A percentile compares a stretch with the other conserved stretches of the same genome.
These are phyloP conservation scores for Heteromormyrus szaboi DNA, from an alignment of 2,797 vertebrate genomes.

Conservation along the genomic window DNA sequence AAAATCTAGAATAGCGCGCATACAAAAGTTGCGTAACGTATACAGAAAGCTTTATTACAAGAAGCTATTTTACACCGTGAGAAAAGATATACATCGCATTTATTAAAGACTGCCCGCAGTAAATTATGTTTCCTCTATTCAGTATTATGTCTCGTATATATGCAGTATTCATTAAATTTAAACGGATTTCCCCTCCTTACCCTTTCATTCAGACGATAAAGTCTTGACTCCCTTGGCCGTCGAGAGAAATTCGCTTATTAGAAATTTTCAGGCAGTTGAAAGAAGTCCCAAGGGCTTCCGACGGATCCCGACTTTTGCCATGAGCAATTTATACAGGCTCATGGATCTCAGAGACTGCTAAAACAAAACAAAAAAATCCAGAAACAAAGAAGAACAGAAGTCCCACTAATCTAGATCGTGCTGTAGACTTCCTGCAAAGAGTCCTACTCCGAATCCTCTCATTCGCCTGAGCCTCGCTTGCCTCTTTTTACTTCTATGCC, in stretches of 20 bases:
- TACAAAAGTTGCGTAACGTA: neutral
- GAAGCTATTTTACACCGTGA: neutral
- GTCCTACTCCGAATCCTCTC: slow-evolving; percentile 8
- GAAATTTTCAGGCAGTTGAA: neutral
- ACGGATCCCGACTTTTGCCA: neutral
- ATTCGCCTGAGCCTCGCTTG: neutral
- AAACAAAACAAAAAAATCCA: neutral
- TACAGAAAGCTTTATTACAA: neutral
- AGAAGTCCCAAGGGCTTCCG: neutral
- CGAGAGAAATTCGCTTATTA: neutral
- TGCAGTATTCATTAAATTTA: neutral
- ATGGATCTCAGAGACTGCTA: neutral
- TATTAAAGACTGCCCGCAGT: neutral
- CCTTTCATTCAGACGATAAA: slow-evolving; percentile 10
- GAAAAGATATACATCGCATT: neutral
- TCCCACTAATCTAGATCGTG: neutral
- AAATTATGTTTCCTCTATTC: neutral
- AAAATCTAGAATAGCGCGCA: neutral
- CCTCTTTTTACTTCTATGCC: neutral
- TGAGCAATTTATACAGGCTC: neutral
- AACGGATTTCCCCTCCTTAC: neutral
- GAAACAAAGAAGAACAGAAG: neutral
- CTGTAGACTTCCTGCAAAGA: neutral
- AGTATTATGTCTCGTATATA: neutral
- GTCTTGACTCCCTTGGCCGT: neutral